phyloP scores from a whole-genome alignment of 2,797 vertebrate species.

The Lacerta agilis region DNA sequence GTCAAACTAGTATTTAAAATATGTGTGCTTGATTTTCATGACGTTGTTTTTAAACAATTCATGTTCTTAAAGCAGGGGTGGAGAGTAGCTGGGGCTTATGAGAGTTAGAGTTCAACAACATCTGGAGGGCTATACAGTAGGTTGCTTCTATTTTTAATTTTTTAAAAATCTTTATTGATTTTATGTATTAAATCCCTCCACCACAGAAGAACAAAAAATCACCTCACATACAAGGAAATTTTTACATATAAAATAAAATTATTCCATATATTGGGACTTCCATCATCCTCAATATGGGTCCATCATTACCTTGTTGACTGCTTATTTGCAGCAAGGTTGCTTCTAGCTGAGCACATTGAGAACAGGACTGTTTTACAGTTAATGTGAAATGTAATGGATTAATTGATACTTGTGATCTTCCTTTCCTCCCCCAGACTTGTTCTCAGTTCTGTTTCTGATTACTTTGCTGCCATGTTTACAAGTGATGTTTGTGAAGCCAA shows the following conservation, averaged over 20 bases:
- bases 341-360: neutral
- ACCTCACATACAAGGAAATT: too few relatives aligned
- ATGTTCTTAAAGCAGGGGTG: neutral
- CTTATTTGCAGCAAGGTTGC: too few relatives aligned
- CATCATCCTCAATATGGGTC: too few relatives aligned
- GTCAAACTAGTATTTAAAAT: neutral
- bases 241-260: too few relatives aligned
- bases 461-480: constrained; percentile 85
- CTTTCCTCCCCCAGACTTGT: constrained; percentile 76
- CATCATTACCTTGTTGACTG: too few relatives aligned
- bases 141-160: too few relatives aligned
- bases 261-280: too few relatives aligned
- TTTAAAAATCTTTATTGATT: too few relatives aligned
- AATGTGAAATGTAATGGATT: neutral
- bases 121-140: too few relatives aligned
- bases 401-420: neutral
- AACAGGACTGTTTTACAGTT: neutral
- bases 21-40: neutral
- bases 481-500: constrained; percentile 85
- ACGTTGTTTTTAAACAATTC: neutral
- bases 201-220: neutral
- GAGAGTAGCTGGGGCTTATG: too few relatives aligned
- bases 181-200: too few relatives aligned
- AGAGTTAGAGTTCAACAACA: too few relatives aligned
- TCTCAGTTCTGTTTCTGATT: constrained; percentile 84